Percentiles rank a stretch among this genome's conserved stretches.
phyloP scores from a whole-genome alignment of 2,113 vertebrate species.

The Ibidorhyncha struthersii region DNA sequence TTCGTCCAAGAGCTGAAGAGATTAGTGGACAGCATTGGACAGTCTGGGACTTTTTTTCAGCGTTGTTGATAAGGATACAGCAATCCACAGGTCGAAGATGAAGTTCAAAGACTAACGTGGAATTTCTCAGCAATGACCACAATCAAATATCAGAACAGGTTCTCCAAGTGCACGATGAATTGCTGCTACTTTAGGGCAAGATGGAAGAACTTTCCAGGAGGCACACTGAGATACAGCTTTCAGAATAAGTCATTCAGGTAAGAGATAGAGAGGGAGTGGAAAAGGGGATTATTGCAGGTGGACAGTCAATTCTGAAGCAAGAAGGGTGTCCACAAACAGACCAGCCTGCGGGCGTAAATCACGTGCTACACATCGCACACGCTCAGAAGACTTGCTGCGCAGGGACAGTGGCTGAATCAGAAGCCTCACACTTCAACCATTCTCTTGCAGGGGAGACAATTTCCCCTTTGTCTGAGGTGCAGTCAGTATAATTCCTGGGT shows the following conservation, averaged over 20 bases:
- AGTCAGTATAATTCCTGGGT: not conserved
- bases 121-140: not conserved
- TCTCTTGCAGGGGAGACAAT: not conserved
- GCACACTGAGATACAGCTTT: not conserved
- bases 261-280: not conserved
- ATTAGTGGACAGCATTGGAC: not conserved
- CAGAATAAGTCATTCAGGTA: not conserved
- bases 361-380: accelerated
- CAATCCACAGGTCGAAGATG: not conserved
- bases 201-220: not conserved
- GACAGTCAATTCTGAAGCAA: not conserved
- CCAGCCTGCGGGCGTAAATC: not conserved
- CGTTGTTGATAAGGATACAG: not conserved
- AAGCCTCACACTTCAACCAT: not conserved
- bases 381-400: not conserved
- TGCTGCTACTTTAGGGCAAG: not conserved
- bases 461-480: not conserved
- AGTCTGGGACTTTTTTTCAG: not conserved
- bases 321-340: not conserved
- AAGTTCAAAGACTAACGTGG: not conserved
- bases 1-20: not conserved
- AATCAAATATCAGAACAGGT: not conserved
- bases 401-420: not conserved
- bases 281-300: not conserved
- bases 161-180: not conserved